phyloP scores from a whole-genome alignment of 2,888 invertebrate genomes.

The Microplitis manilae region DNA sequence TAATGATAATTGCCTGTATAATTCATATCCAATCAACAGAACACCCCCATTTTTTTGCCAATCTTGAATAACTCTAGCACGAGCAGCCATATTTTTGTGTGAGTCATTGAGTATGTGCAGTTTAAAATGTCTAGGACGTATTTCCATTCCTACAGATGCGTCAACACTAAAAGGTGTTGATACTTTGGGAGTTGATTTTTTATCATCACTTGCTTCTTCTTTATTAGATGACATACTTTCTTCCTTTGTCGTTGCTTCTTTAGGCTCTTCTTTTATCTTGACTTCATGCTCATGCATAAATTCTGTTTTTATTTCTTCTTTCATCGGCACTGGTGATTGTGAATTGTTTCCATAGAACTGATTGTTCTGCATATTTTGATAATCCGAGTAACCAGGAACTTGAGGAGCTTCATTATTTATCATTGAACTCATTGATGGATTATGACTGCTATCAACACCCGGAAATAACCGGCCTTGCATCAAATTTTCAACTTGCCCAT shows the following conservation, averaged over 20 bases:
- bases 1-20: slow-evolving; percentile 91
- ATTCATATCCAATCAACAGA: slow-evolving; percentile 96
- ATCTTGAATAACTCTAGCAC: slow-evolving; percentile 88
- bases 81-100: slow-evolving; percentile 90
- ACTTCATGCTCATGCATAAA: slow-evolving; percentile 41
- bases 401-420: slow-evolving; percentile 54
- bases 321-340: slow-evolving; percentile 37
- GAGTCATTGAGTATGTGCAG: slow-evolving; percentile 94
- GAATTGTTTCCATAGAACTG: slow-evolving; percentile 44
- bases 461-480: slow-evolving; percentile 53
- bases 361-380: slow-evolving; percentile 42
- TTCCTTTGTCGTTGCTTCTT: slow-evolving; percentile 52
- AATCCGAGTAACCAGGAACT: slow-evolving; percentile 54
- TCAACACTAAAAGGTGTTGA: slow-evolving; percentile 66
- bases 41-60: slow-evolving; percentile 95
- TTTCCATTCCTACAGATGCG: slow-evolving; percentile 61
- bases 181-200: slow-evolving; percentile 59
- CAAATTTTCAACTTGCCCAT: slow-evolving; percentile 53
- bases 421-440: slow-evolving; percentile 54
- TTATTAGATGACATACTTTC: slow-evolving; percentile 52
- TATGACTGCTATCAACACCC: slow-evolving; percentile 53
- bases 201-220: slow-evolving; percentile 51
- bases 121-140: slow-evolving; percentile 85
- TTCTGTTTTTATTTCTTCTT: slow-evolving; percentile 60
- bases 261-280: slow-evolving; percentile 60